phyloP scores from a whole-genome alignment of 2,888 invertebrate genomes.

The Brassicogethes aeneus region DNA sequence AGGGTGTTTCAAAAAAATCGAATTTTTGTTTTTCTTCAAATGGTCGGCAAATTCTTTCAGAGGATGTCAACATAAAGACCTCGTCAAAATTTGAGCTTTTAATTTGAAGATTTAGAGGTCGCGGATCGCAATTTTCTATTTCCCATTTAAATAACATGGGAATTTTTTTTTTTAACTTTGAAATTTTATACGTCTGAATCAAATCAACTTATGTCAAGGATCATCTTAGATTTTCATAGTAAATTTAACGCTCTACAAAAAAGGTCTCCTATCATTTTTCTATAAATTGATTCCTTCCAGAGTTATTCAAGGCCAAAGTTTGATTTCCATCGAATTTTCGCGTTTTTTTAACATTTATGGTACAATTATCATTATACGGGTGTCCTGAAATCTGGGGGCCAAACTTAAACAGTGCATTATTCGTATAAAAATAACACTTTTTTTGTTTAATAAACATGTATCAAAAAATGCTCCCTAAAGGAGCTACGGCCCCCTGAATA shows the following conservation, averaged over 20 bases:
- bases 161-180: background rate
- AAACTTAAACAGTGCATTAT: too few relatives aligned
- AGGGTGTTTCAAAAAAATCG: background rate
- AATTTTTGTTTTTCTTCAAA: background rate
- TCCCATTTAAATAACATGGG: background rate
- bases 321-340: background rate
- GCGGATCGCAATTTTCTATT: background rate
- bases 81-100: background rate
- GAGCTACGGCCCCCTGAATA: too few relatives aligned
- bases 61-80: background rate
- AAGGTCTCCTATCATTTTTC: background rate
- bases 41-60: background rate
- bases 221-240: background rate
- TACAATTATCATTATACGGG: too few relatives aligned
- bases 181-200: background rate
- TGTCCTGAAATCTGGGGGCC: too few relatives aligned
- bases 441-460: too few relatives aligned
- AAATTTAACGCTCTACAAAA: conserved; percentile 1
- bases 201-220: background rate
- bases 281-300: background rate
- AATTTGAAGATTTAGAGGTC: background rate
- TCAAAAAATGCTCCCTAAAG: too few relatives aligned
- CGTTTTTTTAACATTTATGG: too few relatives aligned
- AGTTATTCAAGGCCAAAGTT: background rate
- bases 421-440: too few relatives aligned